These are phyloP conservation scores for Cephalopterus ornatus DNA, from an alignment of 2,113 vertebrate genomes.

Conservation along the genomic window DNA sequence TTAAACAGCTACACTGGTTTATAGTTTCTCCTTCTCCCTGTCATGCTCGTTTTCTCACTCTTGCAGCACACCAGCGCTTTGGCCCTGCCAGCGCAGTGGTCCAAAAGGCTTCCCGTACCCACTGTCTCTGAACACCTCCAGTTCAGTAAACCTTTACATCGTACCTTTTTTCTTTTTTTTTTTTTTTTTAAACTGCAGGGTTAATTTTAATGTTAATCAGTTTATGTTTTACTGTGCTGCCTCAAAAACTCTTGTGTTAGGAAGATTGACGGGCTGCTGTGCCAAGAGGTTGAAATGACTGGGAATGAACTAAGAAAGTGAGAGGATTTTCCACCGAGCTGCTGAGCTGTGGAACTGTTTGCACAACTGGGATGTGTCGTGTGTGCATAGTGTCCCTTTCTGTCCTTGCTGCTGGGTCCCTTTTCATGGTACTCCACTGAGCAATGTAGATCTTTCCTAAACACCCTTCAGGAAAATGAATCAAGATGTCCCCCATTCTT, in stretches of 20 bases:
- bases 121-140: neutral
- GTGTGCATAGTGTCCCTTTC: neutral
- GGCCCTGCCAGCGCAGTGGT: neutral
- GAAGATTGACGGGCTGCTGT: neutral
- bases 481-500: fast-evolving
- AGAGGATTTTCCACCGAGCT: neutral
- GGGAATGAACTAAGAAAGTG: neutral
- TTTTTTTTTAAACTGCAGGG: neutral
- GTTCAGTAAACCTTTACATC: neutral
- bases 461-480: neutral
- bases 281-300: neutral
- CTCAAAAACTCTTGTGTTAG: neutral
- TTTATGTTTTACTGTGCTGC: neutral
- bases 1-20: neutral
- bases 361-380: neutral
- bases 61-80: neutral
- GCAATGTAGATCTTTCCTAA: neutral
- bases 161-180: neutral
- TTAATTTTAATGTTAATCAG: neutral
- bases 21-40: neutral
- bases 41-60: neutral
- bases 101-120: neutral
- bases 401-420: neutral
- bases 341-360: neutral
- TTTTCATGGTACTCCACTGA: neutral